Base-by-base conservation (phyloP, 92 coral and sea anemone species). In the Phenganax marumi region DNA sequence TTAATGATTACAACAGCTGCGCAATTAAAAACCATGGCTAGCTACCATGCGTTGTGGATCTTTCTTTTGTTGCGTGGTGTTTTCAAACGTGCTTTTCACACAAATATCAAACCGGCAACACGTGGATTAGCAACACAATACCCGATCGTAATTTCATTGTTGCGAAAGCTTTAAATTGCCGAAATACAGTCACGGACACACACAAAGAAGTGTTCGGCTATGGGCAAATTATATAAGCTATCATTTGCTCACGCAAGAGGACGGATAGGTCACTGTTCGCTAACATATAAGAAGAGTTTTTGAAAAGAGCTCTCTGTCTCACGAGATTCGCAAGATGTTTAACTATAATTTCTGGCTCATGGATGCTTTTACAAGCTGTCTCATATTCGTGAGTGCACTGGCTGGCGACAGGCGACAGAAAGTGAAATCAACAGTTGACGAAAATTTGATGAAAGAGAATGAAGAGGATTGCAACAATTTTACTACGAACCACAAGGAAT, bases 321-420 rank as follows among this genome's bases (percentile, higher is more conserved):
- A 33, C 43, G 80, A 60, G 23, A 14, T 10, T 10, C 39, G 10
- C 18, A 84, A 56, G 70, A 92, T 90, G 97, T 75, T 87, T 22
- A 85, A 89, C 52, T 89, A 89, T 54, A 95, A 95, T 64, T 95
- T 95, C 81, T 92, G 97, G 98, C 92, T 95, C 13, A 92, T 95
- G 98, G 98, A 95, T 74, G 85, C 83, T 6, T 84, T 91, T 0
- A 92, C 91, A 0, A 88, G 98, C 50, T 80, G 90, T 12, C 70
- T 95, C 50, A 89, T 93, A 1, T 87, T 95, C 52, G 48, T 92
- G 55, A 95, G 98, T 69, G 97, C 98, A 7, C 78, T 89, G 43
- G 88, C 90, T 65, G 98, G 97, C 26, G 93, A 95, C 13, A 89
- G 77, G 56, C 87, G 84, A 49, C 85, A 91, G 8, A 91, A 85